Evolutionary conservation across 1,140 invertebrate species (phyloP), one percentile per base, ranked within the genome.

Genomic region (Nylanderia fulva): DNA sequence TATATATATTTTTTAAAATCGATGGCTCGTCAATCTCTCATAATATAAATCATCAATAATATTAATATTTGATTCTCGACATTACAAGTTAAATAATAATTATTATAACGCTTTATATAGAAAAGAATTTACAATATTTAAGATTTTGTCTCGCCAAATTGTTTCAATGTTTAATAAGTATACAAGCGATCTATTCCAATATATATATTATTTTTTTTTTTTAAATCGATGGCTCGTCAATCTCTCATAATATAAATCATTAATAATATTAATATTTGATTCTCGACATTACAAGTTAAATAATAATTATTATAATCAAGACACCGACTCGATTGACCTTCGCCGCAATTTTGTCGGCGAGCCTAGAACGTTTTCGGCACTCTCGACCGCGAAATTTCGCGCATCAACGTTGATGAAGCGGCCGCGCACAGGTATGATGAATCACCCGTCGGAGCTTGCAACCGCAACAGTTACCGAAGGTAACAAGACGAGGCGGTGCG

Each of bases 321-420:
- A 11, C 5, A 48, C 3, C 3, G 45, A 71, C 4, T 58, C 21
- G 15, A 52, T n/a, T 11, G 29, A n/a, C 13, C 18, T 61, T n/a
- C 29, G 24, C 24, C 48, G 7, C 7, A 56, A 74, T 13, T 52
- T 68, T 29, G 36, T 52, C 48, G 29, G 2, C 18, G 42, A 18
- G 52, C 24, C 24, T 15, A n/a, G 18, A n/a, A n/a, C 66, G 27
- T 58, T 82, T 56, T 29, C 66, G 66, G 29, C 52, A 71, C 52
- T 72, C 77, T 58, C 39, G 52, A 82, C 33, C 77, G n/a, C 52
- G 52, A 82, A 82, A 82, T 82, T 82, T 72, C 66, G 54, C 66
- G 66, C 69, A 80, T 72, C 66, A 72, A 71, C 66, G 52, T 82
- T 82, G 77, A 82, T 72, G 77, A 82, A 82, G 77, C 66, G 29